phyloP scores from a whole-genome alignment of 2,888 invertebrate species.

The Callimorpha dominula region DNA sequence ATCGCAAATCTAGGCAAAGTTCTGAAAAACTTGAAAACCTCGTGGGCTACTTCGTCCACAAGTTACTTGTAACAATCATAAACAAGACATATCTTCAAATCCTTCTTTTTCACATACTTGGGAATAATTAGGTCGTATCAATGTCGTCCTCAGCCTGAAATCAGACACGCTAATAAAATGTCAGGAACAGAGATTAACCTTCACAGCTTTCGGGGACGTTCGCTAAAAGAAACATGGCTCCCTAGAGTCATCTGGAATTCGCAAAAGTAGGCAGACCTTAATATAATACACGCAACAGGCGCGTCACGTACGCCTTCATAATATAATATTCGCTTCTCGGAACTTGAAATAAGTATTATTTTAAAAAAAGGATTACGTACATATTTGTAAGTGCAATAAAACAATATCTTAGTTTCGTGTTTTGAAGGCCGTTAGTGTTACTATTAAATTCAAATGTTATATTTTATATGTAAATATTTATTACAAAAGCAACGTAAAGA shows the following conservation, averaged over 20 bases:
- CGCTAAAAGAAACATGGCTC: slow-evolving; percentile 14
- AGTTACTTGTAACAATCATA: too few relatives aligned
- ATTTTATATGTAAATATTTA: too few relatives aligned
- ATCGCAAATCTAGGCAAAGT: too few relatives aligned
- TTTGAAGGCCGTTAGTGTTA: too few relatives aligned
- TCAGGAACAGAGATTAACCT: slow-evolving; percentile 6
- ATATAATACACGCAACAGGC: slow-evolving; percentile 20
- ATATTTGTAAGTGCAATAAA: neutral
- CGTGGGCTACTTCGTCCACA: too few relatives aligned
- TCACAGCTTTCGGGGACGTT: slow-evolving; percentile 2
- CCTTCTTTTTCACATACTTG: neutral
- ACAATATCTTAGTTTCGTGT: too few relatives aligned
- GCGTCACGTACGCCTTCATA: neutral
- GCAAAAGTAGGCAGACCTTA: neutral
- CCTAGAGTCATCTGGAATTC: slow-evolving; percentile 18
- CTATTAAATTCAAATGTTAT: too few relatives aligned
- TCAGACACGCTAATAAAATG: slow-evolving; percentile 1
- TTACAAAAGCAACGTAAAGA: too few relatives aligned
- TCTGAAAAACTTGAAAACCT: too few relatives aligned
- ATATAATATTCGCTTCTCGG: too few relatives aligned
- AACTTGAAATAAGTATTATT: neutral
- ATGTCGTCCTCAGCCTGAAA: neutral
- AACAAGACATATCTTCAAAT: too few relatives aligned
- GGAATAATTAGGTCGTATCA: neutral
- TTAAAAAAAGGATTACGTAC: neutral